Conservation (phyloP, 2,113 vertebrate species). For the Illadopsis cleaveri region DNA sequence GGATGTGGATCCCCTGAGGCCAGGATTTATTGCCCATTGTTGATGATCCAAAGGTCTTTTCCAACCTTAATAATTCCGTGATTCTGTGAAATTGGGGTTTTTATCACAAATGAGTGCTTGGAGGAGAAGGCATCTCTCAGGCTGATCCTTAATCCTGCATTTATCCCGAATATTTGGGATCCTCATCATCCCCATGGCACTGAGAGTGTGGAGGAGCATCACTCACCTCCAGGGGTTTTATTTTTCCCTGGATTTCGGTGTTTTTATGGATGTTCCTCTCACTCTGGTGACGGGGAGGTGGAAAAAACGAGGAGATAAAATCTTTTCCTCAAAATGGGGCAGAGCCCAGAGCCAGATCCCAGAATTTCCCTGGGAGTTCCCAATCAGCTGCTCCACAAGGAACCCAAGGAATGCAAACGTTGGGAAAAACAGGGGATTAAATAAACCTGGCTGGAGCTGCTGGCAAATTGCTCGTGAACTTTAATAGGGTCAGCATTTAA, state of each 20-base stretch:
- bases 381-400: neutral
- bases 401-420: neutral
- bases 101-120: neutral
- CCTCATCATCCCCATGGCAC: neutral
- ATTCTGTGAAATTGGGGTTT: neutral
- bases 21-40: neutral
- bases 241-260: rapidly evolving
- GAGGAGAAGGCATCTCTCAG: neutral
- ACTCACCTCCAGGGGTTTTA: rapidly evolving
- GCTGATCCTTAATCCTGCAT: neutral
- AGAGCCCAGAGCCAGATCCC: neutral
- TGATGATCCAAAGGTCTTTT: neutral
- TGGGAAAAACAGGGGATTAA: neutral
- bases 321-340: neutral
- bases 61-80: neutral
- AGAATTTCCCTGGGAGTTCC: neutral
- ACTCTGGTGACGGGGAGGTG: neutral
- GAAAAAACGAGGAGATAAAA: neutral
- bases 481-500: neutral
- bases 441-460: neutral
- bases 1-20: neutral
- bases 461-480: neutral
- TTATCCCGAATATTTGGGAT: neutral
- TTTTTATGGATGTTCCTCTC: neutral
- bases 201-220: too few species aligned